Evolutionary conservation across 2,797 vertebrate species (phyloP).

Genomic region (Mus minutoides): DNA sequence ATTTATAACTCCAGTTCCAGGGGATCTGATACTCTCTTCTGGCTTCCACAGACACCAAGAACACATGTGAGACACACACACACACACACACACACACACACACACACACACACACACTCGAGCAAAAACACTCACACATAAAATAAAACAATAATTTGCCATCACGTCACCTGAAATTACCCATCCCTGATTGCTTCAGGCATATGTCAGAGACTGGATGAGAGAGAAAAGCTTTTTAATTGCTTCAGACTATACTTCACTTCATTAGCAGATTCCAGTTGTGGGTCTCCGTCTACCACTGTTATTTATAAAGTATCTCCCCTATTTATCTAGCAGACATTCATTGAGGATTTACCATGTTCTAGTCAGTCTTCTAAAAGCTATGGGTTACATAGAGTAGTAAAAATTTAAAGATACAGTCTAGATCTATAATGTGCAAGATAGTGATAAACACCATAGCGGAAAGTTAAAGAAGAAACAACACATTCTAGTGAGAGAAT

Average conservation of each 20-base stretch:
- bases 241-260: not conserved
- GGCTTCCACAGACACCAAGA: not conserved
- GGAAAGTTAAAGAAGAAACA: not conserved
- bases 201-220: not conserved
- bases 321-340: not conserved
- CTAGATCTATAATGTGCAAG: not conserved
- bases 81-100: no score
- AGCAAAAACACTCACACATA: not conserved
- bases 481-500: not conserved
- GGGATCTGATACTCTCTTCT: not conserved
- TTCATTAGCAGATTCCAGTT: not conserved
- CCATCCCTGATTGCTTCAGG: not conserved
- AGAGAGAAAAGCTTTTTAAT: not conserved
- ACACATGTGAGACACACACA: no score
- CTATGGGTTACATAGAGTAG: not conserved
- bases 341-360: not conserved
- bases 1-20: not conserved
- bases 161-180: not conserved
- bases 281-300: not conserved
- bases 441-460: not conserved
- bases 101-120: no score
- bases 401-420: not conserved
- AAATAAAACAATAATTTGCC: not conserved
- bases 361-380: not conserved
- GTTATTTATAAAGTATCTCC: not conserved